Conservation (phyloP, 2,797 vertebrate species). For the Rhyacichthys aspro region DNA sequence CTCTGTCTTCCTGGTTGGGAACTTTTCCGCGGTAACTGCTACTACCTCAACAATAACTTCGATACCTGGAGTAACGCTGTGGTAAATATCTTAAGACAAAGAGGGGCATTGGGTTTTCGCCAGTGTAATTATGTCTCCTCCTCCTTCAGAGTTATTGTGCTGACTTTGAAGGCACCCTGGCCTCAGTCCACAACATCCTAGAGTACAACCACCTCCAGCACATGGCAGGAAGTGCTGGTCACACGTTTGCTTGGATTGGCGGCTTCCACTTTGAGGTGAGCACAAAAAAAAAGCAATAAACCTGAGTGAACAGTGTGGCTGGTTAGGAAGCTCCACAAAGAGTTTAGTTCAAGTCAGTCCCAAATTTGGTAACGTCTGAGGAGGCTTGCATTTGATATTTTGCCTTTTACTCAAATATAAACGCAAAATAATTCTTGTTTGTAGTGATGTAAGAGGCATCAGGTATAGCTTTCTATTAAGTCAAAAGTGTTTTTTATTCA, state of each 20-base stretch:
- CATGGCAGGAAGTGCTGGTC: conserved; percentile 9
- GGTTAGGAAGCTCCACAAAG: no score
- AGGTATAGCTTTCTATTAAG: no score
- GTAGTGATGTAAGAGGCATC: no score
- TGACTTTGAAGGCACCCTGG: conserved; percentile 18
- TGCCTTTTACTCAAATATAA: no score
- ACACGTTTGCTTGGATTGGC: conserved; percentile 34
- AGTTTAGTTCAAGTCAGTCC: no score
- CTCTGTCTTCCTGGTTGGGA: conserved; percentile 39
- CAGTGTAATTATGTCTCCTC: background rate
- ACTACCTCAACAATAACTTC: conserved; percentile 9
- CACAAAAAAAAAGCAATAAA: no score
- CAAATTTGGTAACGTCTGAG: no score
- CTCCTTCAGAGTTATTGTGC: conserved; percentile 23
- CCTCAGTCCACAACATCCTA: conserved; percentile 25
- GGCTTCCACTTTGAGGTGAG: conserved; percentile 40
- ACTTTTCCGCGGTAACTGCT: conserved; percentile 31
- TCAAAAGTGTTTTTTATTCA: conserved; percentile 7
- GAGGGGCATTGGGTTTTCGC: background rate
- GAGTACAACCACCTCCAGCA: conserved; percentile 39
- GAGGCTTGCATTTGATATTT: no score
- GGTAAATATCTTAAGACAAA: conserved; percentile 16
- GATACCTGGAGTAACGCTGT: conserved; percentile 27
- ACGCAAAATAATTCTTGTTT: no score
- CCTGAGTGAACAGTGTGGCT: no score